Evolutionary conservation across 30 jellyfish, hydroid and myxozoan genomes (phyloP).

Genomic region (Aurelia sp.): DNA sequence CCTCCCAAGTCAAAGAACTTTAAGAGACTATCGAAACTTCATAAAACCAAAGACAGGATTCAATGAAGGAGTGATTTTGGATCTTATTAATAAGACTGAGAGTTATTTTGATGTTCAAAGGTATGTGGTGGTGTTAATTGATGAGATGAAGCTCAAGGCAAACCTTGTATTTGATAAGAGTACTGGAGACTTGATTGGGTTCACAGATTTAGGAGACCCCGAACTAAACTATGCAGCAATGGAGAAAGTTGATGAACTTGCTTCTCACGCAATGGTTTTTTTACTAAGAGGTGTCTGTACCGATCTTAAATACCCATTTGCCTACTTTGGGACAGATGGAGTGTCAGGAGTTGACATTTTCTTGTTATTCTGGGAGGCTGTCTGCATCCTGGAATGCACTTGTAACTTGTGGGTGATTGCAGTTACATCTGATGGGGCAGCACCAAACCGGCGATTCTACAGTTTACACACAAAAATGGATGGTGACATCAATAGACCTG

Average conservation of each 20-base stretch:
- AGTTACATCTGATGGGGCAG: constrained; percentile 67
- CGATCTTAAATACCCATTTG: constrained; percentile 10
- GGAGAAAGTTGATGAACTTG: constrained; percentile 29
- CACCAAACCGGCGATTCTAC: too few relatives aligned
- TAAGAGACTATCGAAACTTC: constrained; percentile 6
- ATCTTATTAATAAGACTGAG: too few relatives aligned
- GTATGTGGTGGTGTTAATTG: too few relatives aligned
- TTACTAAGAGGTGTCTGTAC: constrained; percentile 19
- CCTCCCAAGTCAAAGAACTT: constrained; percentile 38
- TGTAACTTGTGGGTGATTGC: constrained; percentile 37
- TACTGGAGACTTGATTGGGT: constrained; percentile 61
- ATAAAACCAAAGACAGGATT: too few relatives aligned
- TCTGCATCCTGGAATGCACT: constrained; percentile 5
- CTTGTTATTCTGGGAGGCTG: constrained; percentile 73
- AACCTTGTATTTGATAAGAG: too few relatives aligned
- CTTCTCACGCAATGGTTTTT: constrained; percentile 44
- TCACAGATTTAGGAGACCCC: constrained; percentile 58
- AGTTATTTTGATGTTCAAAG: too few relatives aligned
- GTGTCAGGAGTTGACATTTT: constrained; percentile 12
- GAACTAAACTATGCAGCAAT: constrained; percentile 38
- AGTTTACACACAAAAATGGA: too few relatives aligned
- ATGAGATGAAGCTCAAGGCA: too few relatives aligned
- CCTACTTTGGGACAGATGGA: too few relatives aligned
- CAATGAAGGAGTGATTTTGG: too few relatives aligned
- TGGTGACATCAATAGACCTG: too few relatives aligned